Evolutionary conservation across 1,140 invertebrate species (phyloP).

Genomic region (Dendrolimus punctatus): DNA sequence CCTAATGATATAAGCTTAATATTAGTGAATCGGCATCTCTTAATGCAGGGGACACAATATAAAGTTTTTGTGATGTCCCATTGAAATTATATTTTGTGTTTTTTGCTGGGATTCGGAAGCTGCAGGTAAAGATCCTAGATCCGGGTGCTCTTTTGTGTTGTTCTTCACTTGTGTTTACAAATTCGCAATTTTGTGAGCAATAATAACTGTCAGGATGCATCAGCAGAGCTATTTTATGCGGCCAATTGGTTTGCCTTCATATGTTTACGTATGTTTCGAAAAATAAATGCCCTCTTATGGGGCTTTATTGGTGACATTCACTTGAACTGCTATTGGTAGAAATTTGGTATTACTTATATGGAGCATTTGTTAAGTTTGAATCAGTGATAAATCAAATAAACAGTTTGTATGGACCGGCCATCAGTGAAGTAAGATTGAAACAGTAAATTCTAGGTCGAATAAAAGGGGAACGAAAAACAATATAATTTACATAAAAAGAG

Average conservation of each 20-base stretch:
- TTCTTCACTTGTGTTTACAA: conserved; percentile 63
- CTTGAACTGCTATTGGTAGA: not conserved
- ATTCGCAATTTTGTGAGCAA: conserved; percentile 58
- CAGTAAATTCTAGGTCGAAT: no score
- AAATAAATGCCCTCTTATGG: not conserved
- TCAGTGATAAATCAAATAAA: no score
- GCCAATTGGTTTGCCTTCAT: conserved; percentile 41
- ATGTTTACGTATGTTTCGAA: conserved; percentile 10
- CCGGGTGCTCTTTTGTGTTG: conserved; percentile 54
- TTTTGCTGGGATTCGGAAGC: conserved; percentile 66
- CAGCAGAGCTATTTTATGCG: conserved; percentile 41
- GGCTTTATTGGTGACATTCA: not conserved
- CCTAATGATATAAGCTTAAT: conserved; percentile 61
- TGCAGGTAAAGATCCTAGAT: conserved; percentile 64
- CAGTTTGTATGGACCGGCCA: no score
- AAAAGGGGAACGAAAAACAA: no score
- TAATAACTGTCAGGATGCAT: conserved; percentile 51
- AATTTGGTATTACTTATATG: no score
- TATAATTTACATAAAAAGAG: no score
- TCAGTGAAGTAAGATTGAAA: no score
- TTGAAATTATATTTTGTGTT: conserved; percentile 54
- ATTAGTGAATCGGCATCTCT: conserved; percentile 47
- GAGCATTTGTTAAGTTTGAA: no score
- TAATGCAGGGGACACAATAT: conserved; percentile 52
- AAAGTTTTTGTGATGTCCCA: conserved; percentile 45